Evolutionary conservation across 2,113 vertebrate species (phyloP).

Genomic region (Apteryx owenii): DNA sequence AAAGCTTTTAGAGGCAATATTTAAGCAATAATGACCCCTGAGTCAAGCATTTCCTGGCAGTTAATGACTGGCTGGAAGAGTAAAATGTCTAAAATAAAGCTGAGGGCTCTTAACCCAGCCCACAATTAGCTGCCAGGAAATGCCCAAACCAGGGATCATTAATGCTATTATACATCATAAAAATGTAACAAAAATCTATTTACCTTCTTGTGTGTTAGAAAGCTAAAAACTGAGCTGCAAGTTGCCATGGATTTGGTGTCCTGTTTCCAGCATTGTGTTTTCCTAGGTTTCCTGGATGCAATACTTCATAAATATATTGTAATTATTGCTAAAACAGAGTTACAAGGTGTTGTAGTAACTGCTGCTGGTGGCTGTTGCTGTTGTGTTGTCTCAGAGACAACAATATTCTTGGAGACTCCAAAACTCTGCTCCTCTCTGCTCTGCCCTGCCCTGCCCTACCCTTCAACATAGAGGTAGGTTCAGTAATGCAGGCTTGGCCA

Average conservation of each 20-base stretch:
- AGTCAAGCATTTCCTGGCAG: constrained; percentile 47
- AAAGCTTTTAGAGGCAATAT: constrained; percentile 66
- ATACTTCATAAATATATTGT: background rate
- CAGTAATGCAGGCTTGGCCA: background rate
- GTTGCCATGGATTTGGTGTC: too few relatives aligned
- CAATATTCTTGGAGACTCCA: background rate
- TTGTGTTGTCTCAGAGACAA: background rate
- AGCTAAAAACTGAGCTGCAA: too few relatives aligned
- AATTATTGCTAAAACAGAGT: background rate
- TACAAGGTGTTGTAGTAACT: background rate
- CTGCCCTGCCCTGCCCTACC: background rate
- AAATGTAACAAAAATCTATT: too few relatives aligned
- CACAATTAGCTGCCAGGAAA: constrained; percentile 66
- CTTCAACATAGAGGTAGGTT: background rate
- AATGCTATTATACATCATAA: background rate
- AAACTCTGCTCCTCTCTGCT: background rate
- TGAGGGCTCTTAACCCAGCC: too few relatives aligned
- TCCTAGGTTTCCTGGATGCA: too few relatives aligned
- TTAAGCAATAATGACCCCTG: constrained; percentile 12
- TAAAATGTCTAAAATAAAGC: too few relatives aligned
- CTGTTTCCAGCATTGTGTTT: too few relatives aligned
- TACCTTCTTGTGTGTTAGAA: too few relatives aligned
- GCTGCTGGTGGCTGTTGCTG: rapidly evolving
- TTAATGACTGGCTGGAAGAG: too few relatives aligned
- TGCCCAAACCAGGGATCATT: constrained; percentile 65